Conservation (phyloP, 2,113 vertebrate genomes). For the Phasianus colchicus region DNA sequence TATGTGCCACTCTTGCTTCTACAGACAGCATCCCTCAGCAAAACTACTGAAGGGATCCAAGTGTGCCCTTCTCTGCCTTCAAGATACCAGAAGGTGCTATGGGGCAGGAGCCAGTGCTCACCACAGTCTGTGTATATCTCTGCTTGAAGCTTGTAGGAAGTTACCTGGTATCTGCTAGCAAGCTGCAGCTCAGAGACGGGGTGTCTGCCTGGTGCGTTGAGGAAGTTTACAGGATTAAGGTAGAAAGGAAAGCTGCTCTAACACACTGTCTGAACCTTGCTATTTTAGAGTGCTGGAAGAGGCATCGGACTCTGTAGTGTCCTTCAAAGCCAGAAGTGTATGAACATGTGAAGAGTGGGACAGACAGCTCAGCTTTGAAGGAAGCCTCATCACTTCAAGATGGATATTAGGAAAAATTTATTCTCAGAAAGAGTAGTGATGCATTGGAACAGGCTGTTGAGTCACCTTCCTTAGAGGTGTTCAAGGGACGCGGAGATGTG, state of each 20-base stretch:
- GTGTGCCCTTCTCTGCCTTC: neutral
- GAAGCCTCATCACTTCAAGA: neutral
- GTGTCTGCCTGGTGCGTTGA: neutral
- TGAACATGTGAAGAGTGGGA: too few species aligned
- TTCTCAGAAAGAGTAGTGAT: too few species aligned
- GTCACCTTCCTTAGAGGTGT: too few species aligned
- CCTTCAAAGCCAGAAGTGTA: fast-evolving
- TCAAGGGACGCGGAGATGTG: too few species aligned
- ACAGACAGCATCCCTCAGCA: neutral
- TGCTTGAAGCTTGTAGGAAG: neutral
- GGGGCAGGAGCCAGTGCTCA: neutral
- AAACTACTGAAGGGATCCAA: neutral
- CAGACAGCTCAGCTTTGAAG: fast-evolving
- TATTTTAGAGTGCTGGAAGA: neutral
- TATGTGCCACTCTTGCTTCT: fast-evolving
- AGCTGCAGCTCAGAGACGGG: fast-evolving
- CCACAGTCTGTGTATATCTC: neutral
- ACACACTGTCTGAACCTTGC: fast-evolving
- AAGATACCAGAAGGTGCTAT: neutral
- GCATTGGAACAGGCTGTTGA: too few species aligned
- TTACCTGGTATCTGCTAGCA: neutral
- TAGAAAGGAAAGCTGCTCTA: neutral
- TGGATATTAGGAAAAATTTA: too few species aligned
- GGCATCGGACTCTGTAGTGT: fast-evolving
- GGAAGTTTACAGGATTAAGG: neutral